These are phyloP conservation scores for Aspidoscelis tigris DNA, from an alignment of 2,113 vertebrate genomes.

Conservation along the genomic window DNA sequence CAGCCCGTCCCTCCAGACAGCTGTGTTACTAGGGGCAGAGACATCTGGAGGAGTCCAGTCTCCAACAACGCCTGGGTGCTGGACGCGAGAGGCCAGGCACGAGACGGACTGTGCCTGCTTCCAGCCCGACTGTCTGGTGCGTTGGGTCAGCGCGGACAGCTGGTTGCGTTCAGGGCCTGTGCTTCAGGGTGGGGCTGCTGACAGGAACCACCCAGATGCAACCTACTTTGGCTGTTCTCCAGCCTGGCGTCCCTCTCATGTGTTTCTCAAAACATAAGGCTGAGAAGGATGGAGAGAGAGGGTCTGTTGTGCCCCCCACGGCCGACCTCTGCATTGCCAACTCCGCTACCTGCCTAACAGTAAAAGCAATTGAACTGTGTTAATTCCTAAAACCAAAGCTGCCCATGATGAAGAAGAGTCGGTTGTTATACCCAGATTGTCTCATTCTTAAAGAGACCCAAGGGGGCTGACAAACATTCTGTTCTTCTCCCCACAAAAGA, in stretches of 20 bases:
- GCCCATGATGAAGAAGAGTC: too few species aligned
- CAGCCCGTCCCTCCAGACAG: neutral
- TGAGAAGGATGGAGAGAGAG: neutral
- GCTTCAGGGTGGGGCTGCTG: neutral
- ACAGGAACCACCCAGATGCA: neutral
- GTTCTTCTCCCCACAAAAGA: too few species aligned
- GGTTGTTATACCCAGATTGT: too few species aligned
- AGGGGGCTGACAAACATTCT: too few species aligned
- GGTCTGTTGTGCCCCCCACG: neutral
- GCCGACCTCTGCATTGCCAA: neutral
- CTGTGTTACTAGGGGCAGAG: neutral
- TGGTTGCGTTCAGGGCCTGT: constrained; percentile 19
- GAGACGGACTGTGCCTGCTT: neutral
- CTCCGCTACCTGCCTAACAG: too few species aligned
- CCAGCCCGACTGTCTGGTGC: neutral
- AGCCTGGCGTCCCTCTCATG: too few species aligned
- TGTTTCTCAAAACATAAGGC: neutral
- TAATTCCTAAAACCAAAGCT: neutral
- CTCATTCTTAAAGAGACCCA: too few species aligned
- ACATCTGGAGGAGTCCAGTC: neutral
- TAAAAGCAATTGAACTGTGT: neutral
- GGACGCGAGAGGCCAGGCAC: neutral
- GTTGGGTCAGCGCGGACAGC: neutral
- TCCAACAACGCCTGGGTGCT: neutral
- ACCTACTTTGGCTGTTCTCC: neutral